phyloP scores from a whole-genome alignment of 2,113 vertebrate species.

The Microcebus tavaratra region DNA sequence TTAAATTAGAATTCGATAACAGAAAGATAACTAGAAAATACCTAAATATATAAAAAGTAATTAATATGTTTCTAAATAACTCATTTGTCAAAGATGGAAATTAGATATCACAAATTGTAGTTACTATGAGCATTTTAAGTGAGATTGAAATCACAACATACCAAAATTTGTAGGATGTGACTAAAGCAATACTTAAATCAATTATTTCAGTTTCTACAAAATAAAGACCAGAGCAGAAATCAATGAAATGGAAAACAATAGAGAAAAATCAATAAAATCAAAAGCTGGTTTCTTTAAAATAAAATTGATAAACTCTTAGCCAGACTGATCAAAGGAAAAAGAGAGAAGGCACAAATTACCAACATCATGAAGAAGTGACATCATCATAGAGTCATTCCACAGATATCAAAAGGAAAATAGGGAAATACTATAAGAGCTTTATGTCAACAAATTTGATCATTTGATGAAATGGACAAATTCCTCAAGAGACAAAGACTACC shows the following conservation, averaged over 20 bases:
- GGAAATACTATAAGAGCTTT: neutral
- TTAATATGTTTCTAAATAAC: neutral
- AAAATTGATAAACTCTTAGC: neutral
- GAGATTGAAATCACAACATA: neutral
- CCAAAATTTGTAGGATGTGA: neutral
- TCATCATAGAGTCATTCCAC: neutral
- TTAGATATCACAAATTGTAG: neutral
- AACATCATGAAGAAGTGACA: neutral
- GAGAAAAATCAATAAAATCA: neutral
- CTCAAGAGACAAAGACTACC: neutral
- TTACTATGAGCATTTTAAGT: neutral
- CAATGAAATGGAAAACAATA: neutral
- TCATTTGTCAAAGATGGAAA: neutral
- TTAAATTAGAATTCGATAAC: conserved; percentile 12
- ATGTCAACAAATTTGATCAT: neutral
- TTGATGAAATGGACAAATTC: neutral
- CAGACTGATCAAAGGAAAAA: neutral
- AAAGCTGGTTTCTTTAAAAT: neutral
- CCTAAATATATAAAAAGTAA: neutral
- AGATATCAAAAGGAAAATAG: neutral
- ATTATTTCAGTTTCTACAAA: neutral
- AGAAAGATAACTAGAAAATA: neutral
- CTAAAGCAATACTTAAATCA: neutral
- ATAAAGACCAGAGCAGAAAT: neutral
- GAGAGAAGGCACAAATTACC: neutral